Conservation (phyloP, 2,113 vertebrate genomes). For the Paraplagusia blochii region DNA sequence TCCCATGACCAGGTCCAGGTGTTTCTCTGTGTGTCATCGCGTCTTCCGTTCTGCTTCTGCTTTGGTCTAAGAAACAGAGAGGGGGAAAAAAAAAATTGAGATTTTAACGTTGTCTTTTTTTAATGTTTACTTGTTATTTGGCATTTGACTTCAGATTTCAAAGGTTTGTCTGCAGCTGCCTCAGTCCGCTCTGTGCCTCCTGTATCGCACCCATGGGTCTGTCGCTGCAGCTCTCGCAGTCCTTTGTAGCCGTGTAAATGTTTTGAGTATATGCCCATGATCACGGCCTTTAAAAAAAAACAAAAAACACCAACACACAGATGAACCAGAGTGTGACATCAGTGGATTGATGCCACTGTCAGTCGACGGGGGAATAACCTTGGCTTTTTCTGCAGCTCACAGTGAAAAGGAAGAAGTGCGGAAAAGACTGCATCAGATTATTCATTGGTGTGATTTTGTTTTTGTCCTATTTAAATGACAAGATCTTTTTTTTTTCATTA, state of each 20-base stretch:
- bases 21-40: conserved; percentile 69
- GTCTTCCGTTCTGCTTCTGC: conserved; percentile 76
- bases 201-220: conserved; percentile 59
- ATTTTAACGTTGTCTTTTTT: conserved; percentile 15
- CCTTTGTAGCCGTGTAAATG: conserved; percentile 80
- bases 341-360: conserved; percentile 20
- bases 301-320: not conserved
- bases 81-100: conserved; percentile 14
- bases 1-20: conserved; percentile 82
- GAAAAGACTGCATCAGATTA: too few species aligned
- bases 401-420: too few species aligned
- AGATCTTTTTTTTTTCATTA: too few species aligned
- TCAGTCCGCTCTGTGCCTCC: conserved; percentile 64
- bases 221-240: conserved; percentile 66
- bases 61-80: conserved; percentile 75
- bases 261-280: conserved; percentile 98
- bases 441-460: too few species aligned
- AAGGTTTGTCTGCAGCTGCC: conserved; percentile 81
- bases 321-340: conserved; percentile 24
- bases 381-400: conserved; percentile 16
- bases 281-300: conserved; percentile 55
- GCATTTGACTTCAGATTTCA: conserved; percentile 36
- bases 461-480: too few species aligned
- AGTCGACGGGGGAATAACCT: conserved; percentile 20
- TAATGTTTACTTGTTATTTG: conserved; percentile 23